A percentile compares a stretch with the other conserved stretches of the same genome.
phyloP scores from a whole-genome alignment of 2,797 vertebrate species.

The Falco cherrug region DNA sequence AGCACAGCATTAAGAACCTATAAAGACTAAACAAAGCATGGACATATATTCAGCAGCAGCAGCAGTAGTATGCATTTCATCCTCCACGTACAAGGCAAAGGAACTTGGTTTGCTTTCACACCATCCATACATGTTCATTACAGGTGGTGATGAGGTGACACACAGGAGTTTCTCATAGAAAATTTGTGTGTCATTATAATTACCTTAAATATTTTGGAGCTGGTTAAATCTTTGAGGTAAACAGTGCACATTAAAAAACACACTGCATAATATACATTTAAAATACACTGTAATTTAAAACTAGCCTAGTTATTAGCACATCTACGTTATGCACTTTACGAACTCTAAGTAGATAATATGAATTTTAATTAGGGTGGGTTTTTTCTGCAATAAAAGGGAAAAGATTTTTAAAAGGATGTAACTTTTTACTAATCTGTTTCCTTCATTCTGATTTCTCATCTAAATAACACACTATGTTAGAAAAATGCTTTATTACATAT shows the following conservation, averaged over 20 bases:
- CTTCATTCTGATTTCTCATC: conserved; percentile 34
- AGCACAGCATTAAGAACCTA: neutral
- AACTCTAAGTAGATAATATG: conserved; percentile 43
- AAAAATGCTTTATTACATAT: neutral
- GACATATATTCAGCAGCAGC: neutral
- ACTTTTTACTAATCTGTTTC: conserved; percentile 58
- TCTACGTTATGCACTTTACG: conserved; percentile 49
- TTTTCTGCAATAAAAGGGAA: neutral
- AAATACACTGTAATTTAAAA: conserved; percentile 46
- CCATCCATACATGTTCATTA: neutral
- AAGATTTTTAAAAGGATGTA: neutral
- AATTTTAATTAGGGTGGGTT: conserved; percentile 15
- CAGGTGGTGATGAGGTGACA: neutral
- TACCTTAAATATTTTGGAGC: neutral
- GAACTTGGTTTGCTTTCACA: neutral
- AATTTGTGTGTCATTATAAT: neutral
- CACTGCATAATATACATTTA: conserved; percentile 30
- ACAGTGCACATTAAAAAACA: conserved; percentile 1
- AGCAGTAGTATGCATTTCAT: neutral
- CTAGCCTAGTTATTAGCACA: conserved; percentile 19
- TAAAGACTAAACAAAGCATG: rapidly evolving
- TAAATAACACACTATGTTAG: conserved; percentile 42
- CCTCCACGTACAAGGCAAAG: neutral
- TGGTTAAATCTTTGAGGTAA: conserved; percentile 7
- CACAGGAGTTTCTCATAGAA: neutral